Base-by-base conservation (phyloP, 2,888 invertebrate species). In the Eupithecia inturbata region DNA sequence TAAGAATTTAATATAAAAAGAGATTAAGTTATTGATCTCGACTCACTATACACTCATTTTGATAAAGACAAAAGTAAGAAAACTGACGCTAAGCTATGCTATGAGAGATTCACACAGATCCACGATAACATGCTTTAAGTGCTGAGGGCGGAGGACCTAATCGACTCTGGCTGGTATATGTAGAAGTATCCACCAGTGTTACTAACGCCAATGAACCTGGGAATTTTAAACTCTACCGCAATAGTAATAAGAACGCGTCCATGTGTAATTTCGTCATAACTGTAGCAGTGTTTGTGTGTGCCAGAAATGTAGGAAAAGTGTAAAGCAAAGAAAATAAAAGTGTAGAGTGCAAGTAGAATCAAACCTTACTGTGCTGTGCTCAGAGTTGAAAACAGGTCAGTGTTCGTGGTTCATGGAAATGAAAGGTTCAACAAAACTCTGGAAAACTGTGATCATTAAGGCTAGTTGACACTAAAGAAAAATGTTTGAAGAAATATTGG, bases 151-250 rank as follows among this genome's bases (percentile, higher is more conserved):
- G 84, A 87, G 80, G 83, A 85, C 88, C 87, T 89, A 86, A 75
- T 74, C 81, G 78, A 81, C 85, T 85, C 87, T 91, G 94, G 94
- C 94, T 94, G 94, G 94, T 92, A 86, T 93, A 94, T 94, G 94
- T 94, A 94, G 88, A 94, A 93, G 93, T 94, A 94, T 93, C 93
- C 93, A 94, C 93, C 92, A 89, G 90, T 93, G 90, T 92, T 74
- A 82, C 80, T 86, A 83, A 84, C 81, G 83, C 87, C 88, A 88
- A 89, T 86, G 82, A 78, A 83, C 87, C 83, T 84, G 82, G 72
- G 82, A 62, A 84, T 14, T 82, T 79, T 82, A 69, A 82, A 83
- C 79, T 80, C 82, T 80, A 83, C 81, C 72, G 77, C 72, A 66
- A 79, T 81, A 77, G 81, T 28, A 78, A 77, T 79, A 83, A 22